phyloP scores from a whole-genome alignment of 2,113 vertebrate genomes.

The Mystacornis crossleyi region DNA sequence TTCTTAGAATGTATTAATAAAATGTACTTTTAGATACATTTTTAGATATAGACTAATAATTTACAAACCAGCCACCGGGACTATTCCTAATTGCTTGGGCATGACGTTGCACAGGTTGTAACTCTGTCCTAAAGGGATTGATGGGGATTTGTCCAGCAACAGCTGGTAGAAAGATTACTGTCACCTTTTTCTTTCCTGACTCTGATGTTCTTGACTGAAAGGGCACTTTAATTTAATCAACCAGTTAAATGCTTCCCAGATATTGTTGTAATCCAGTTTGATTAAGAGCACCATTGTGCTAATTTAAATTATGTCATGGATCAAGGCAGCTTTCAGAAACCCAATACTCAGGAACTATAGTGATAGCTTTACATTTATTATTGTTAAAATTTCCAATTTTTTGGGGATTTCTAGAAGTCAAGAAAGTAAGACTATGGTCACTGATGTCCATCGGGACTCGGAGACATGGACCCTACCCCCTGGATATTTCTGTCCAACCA shows the following conservation, averaged over 20 bases:
- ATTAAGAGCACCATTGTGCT: neutral
- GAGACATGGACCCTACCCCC: neutral
- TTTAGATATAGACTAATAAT: neutral
- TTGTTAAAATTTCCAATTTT: neutral
- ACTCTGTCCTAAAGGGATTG: neutral
- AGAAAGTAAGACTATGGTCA: neutral
- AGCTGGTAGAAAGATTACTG: neutral
- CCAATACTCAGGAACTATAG: neutral
- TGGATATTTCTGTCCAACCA: neutral
- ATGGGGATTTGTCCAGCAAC: neutral
- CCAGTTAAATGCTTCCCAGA: neutral
- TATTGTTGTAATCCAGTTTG: neutral
- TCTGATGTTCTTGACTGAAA: neutral
- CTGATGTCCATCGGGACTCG: accelerated
- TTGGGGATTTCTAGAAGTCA: neutral
- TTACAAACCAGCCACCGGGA: neutral
- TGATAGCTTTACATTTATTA: neutral
- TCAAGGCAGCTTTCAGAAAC: neutral
- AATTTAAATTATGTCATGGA: neutral
- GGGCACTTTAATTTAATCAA: neutral
- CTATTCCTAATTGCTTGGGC: neutral
- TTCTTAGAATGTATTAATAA: neutral
- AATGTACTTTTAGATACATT: neutral
- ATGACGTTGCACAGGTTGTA: neutral
- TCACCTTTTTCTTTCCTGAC: neutral